phyloP scores from a whole-genome alignment of 2,113 vertebrate species.

The Rhinogobius similis region DNA sequence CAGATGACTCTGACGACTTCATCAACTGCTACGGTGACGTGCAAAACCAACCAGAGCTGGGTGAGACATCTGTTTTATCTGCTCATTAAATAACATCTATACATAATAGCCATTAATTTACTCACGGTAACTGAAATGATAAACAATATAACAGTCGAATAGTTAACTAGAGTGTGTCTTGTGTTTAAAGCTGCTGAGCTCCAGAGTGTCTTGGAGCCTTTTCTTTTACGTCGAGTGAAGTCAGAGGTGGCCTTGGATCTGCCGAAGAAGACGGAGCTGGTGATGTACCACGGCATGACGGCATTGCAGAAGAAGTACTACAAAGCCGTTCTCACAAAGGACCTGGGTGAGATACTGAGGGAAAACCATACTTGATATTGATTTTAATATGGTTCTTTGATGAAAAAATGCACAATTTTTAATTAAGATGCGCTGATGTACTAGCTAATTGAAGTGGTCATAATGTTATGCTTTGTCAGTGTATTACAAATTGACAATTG shows the following conservation, averaged over 20 bases:
- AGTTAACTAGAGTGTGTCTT: too few species aligned
- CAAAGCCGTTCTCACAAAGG: conserved; percentile 88
- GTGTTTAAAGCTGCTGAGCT: conserved; percentile 81
- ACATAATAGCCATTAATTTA: too few species aligned
- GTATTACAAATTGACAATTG: not conserved
- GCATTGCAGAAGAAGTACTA: conserved; percentile 89
- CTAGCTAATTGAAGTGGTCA: too few species aligned
- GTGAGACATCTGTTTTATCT: conserved; percentile 54
- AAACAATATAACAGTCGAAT: too few species aligned
- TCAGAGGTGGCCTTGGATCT: conserved; percentile 86
- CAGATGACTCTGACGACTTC: conserved; percentile 78
- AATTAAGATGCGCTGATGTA: too few species aligned
- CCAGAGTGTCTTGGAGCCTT: conserved; percentile 85
- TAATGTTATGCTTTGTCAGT: not conserved
- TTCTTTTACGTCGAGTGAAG: conserved; percentile 91
- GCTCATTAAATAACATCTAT: not conserved
- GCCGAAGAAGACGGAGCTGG: conserved; percentile 87
- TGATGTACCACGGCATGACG: conserved; percentile 92
- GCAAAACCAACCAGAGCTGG: conserved; percentile 75
- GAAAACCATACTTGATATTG: not conserved
- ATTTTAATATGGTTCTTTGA: too few species aligned
- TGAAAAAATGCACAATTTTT: too few species aligned
- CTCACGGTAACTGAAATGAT: too few species aligned
- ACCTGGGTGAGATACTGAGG: conserved; percentile 78
- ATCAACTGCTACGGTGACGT: conserved; percentile 76